These are phyloP conservation scores for Callaeas wilsoni DNA, from an alignment of 2,113 vertebrate genomes.

Conservation along the genomic window DNA sequence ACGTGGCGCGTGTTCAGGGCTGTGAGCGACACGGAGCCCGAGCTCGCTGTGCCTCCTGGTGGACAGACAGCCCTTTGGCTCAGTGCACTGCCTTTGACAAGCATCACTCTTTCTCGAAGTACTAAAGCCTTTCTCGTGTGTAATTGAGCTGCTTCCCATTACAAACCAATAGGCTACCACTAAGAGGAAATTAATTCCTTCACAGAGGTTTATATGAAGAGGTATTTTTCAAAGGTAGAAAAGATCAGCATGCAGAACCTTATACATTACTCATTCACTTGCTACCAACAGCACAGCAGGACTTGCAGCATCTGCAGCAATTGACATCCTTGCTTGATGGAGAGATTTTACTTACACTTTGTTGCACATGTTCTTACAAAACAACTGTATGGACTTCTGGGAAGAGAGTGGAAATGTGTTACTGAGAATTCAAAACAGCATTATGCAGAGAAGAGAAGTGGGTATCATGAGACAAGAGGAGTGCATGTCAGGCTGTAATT, in stretches of 20 bases:
- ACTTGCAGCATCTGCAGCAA: neutral
- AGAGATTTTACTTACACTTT: neutral
- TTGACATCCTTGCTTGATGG: neutral
- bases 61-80: neutral
- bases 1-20: accelerated
- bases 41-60: neutral
- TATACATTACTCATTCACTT: neutral
- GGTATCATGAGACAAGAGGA: neutral
- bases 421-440: neutral
- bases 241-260: neutral
- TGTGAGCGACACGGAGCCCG: neutral
- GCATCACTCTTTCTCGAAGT: neutral
- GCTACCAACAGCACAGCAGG: neutral
- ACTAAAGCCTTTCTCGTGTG: neutral
- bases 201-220: accelerated
- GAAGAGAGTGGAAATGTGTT: neutral
- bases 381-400: neutral
- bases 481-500: neutral
- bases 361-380: neutral
- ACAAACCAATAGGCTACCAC: neutral
- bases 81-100: too few species aligned
- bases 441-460: neutral
- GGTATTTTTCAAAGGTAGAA: neutral
- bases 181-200: neutral
- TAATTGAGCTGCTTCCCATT: neutral